Base-by-base conservation (phyloP, 2,797 vertebrate genomes). In the Centroberyx gerrardi region DNA sequence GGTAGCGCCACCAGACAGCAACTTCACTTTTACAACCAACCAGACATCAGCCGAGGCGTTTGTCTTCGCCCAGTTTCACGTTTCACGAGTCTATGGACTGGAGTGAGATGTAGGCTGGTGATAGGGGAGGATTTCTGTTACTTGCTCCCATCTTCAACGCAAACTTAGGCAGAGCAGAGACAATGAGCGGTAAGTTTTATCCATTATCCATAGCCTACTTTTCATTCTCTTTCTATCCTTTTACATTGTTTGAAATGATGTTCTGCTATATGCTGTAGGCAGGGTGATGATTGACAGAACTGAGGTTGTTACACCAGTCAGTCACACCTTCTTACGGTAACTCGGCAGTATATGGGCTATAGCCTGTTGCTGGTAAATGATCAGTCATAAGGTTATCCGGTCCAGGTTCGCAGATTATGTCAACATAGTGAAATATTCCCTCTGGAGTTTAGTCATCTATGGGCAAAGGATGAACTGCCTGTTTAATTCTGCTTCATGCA, bases 101-200 rank as follows among this genome's bases (percentile, higher is more conserved):
- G 48, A 31, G 15, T 4, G 49, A 60, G 70, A 81, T 66, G 78
- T 38, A 14, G 42, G 42, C 12, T 13, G 38, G 8, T 40, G 6
- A 40, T 8, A 12, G 38, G 38, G 7, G 14, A 62, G 9, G 59
- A 46, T 28, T 44, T 44, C 3, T 44, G 1, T 5, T 3, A 17
- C 33, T 28, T 4, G 28, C 29, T 29, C 3, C 65, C 17, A 2
- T 10, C 33, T 28, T 51, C 33, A 36, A 7, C 3, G 9, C 4
- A 42, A 28, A 15, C 13, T 3, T 4, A 13, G 13, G 13, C 48
- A 51, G 40, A 15, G 14, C 22, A 5, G 27, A 65, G 56, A 70
- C 51, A 38, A 94, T 94, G 93, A 94, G 92, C 15, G 92, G 93
- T 94, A 73, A 90, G 90, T 33, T 28, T 54, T 22, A 3, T 17